Evolutionary conservation across 2,113 vertebrate species (phyloP), one percentile per base, ranked within the genome.

Genomic region (Pseudorhombus dupliciocellatus): DNA sequence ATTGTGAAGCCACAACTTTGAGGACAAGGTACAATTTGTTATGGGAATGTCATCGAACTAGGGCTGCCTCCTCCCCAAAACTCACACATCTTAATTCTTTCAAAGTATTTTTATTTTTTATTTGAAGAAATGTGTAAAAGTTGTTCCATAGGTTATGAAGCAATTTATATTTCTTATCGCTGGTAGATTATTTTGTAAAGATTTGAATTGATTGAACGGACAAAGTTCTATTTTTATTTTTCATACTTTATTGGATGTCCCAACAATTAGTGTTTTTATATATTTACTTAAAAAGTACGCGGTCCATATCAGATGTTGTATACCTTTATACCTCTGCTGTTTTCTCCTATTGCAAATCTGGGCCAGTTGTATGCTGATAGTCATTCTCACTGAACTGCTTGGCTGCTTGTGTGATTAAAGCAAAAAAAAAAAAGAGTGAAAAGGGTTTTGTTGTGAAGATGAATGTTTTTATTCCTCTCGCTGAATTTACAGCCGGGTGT

Each of bases 1-100:
- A 72, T 85, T 84, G 83, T 84, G 70, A 85, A 81, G 77, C 61
- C 71, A 44, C 77, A 67, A 83, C 67, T 82, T 64, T 66, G 82
- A 86, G 89, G 90, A 77, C 89, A 90, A 89, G 87, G 90, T 90
- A 84, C 85, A 86, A 83, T 89, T 84, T 88, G 82, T 83, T 88
- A 83, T 89, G 86, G 65, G 77, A 83, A 71, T 80, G 74, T 84
- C 79, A 87, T 81, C 75, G 64, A 56, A 78, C 50, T 44, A 64
- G 84, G 81, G 68, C 84, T 80, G 71, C 87, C 80, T 93, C 91
- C 86, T 83, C 74, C 63, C 54, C 21, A 78, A 78, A 66, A 82
- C 53, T 62, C 14, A 66, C 15, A 81, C 82, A 82, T 30, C 58
- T 70, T 44, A 65, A 62, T 60, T 69, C 61, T 79, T 79, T 79